Evolutionary conservation across 2,888 invertebrate species (phyloP).

Genomic region (Macrosiphum euphorbiae): DNA sequence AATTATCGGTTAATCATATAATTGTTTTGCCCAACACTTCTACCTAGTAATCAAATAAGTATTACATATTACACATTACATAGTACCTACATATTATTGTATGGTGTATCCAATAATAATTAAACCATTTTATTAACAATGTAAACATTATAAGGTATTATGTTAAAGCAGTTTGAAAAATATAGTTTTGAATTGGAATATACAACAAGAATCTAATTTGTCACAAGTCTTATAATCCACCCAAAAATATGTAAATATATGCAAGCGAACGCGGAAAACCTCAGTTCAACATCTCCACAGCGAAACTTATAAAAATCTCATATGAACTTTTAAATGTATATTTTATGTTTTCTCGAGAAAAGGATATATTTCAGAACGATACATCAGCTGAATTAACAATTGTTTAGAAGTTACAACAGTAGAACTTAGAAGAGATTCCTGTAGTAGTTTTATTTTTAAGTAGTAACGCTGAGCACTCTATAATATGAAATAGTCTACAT

Average conservation of each 20-base stretch:
- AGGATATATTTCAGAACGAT: neutral
- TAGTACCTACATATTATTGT: neutral
- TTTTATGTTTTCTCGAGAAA: neutral
- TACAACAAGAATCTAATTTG: neutral
- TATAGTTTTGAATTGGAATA: neutral
- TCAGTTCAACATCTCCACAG: neutral
- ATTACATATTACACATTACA: too few species aligned
- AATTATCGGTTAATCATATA: too few species aligned
- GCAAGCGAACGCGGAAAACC: neutral
- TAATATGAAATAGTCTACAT: neutral
- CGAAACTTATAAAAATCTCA: neutral
- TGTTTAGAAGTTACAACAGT: neutral
- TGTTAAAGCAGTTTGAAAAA: neutral
- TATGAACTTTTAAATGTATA: neutral
- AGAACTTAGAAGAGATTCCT: neutral
- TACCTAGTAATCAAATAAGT: too few species aligned
- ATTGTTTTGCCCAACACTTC: too few species aligned
- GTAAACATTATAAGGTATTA: neutral
- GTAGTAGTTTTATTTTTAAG: neutral
- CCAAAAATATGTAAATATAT: slow-evolving; percentile 20
- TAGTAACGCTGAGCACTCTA: neutral
- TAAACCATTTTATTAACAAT: neutral
- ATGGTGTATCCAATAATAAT: neutral
- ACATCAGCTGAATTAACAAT: neutral
- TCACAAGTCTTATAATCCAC: neutral